Base-by-base conservation (phyloP, 2,113 vertebrate genomes). In the Pyxicephalus adspersus region DNA sequence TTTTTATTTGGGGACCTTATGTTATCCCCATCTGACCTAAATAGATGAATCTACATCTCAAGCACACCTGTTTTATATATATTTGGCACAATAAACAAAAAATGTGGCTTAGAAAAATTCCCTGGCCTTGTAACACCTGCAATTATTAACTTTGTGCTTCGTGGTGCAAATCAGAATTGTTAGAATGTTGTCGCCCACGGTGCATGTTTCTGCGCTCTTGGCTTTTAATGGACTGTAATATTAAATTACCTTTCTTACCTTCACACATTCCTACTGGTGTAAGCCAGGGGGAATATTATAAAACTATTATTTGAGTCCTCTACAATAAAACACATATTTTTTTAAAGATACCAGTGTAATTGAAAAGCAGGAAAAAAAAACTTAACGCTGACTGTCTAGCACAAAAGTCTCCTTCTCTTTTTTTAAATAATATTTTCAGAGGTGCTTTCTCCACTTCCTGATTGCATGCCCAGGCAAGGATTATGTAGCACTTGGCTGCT, bases 61-160 rank as follows among this genome's bases (percentile, higher is more conserved):
- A 8, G 72, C 73, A 76, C 73, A 76, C 73, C 73, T 76, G 58
- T 76, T 76, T 64, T 76, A 50, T 63, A n/a, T n/a, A 64, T 76
- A 63, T 76, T 76, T 76, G 57, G 73, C 57, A 28, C 22, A 8
- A 64, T 23, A 23, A 63, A 64, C 22, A 76, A 58, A 45, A n/a
- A 76, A 76, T 64, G 58, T 25, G 23, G 31, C 73, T 76, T 63
- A 64, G 58, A 45, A 63, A 63, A 76, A 63, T 76, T 76, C 73
- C 73, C 73, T 63, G 58, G 61, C 34, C 58, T 76, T 63, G 51
- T 76, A 25, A 63, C 73, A 76, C 57, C 58, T 76, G 73, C 58
- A 76, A 51, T 64, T 76, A 54, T 76, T 76, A 50, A 76, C 17
- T 61, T 64, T 63, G 73, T 63, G 52, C 57, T 50, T 58, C 20